These are phyloP conservation scores for Rousettus leschenaultii DNA, from an alignment of 2,113 vertebrate genomes.

Conservation along the genomic window DNA sequence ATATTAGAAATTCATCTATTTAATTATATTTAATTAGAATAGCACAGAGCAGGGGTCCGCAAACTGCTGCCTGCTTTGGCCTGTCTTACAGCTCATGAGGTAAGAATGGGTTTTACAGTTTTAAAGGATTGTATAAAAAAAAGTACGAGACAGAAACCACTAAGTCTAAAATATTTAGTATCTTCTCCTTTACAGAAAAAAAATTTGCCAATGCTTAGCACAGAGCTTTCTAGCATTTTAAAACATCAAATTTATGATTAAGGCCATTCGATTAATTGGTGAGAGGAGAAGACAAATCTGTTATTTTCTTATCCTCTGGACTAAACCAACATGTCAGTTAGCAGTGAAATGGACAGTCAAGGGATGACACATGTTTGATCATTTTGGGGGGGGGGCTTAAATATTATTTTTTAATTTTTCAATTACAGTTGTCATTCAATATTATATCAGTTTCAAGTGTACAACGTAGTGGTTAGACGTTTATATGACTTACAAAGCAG, in stretches of 20 bases:
- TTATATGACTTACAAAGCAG: too few species aligned
- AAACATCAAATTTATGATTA: not conserved
- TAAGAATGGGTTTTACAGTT: not conserved
- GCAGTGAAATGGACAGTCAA: not conserved
- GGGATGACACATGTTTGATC: not conserved
- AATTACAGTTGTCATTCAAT: too few species aligned
- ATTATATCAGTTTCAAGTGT: too few species aligned
- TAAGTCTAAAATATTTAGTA: not conserved
- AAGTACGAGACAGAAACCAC: not conserved
- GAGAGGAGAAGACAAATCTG: not conserved
- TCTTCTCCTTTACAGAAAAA: not conserved
- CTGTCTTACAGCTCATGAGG: not conserved
- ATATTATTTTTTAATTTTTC: too few species aligned
- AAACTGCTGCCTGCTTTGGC: not conserved
- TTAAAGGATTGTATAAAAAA: not conserved
- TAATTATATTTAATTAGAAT: not conserved
- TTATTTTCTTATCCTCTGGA: not conserved
- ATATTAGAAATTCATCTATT: not conserved
- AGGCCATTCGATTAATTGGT: not conserved
- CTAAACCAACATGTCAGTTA: not conserved
- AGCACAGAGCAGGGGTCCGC: not conserved
- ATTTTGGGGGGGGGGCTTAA: too few species aligned
- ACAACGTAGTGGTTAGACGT: too few species aligned
- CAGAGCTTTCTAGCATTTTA: not conserved
- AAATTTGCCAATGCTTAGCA: not conserved